Base-by-base conservation (phyloP, 2,888 invertebrate species). In the Gari tellinella region DNA sequence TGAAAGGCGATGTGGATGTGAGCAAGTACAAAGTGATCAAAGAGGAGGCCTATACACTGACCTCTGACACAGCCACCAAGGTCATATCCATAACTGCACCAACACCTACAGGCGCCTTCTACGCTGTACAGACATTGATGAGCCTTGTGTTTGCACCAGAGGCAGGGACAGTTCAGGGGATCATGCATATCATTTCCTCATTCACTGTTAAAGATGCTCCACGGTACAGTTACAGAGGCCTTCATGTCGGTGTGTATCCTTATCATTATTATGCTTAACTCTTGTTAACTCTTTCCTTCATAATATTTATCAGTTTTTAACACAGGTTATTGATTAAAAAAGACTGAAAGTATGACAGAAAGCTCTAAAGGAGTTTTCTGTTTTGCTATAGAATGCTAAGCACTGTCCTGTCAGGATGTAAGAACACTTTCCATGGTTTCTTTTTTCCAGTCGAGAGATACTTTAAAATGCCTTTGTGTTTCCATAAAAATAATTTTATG, bases 191-290 rank as follows among this genome's bases (percentile, higher is more conserved):
- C 8, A 41, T 81, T 7, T 82, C 83, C 8, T 61, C 51, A 19
- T 75, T 63, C 38, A 49, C 23, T 10, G 68, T 86, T 3, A 43
- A 57, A 26, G 86, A 86, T 55, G 38, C 43, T 10, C 86, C 86
- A 12, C 65, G 86, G 40, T 86, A 78, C 48, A 12, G 45, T 0
- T 83, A 83, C 76, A 64, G 90, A 21, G 90, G 90, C 0, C 81
- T 90, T 80, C 88, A 89, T 72, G 41, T 90, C 46, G 90, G 90
- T 65, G 87, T 90, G 10, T 84, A 31, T 14, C n/a, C n/a, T n/a
- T n/a, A n/a, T n/a, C n/a, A n/a, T n/a, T n/a, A n/a, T n/a, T n/a
- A n/a, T n/a, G n/a, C n/a, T n/a, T n/a, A n/a, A n/a, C n/a, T n/a
- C n/a, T n/a, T n/a, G n/a, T n/a, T n/a, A n/a, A n/a, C n/a, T n/a